Base-by-base conservation (phyloP, 2,113 vertebrate species). In the Etia nguti region DNA sequence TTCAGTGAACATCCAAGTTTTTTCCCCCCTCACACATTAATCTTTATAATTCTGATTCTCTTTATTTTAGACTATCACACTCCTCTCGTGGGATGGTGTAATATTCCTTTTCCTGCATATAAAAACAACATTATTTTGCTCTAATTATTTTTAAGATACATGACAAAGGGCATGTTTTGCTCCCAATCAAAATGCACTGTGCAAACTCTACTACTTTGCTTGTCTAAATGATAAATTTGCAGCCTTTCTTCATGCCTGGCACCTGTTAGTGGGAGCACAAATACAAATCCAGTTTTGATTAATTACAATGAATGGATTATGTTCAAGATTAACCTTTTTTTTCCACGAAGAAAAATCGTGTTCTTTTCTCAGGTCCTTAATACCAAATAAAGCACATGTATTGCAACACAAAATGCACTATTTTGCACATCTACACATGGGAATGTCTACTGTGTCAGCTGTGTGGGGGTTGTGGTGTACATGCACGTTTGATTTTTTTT, bases 341-440 rank as follows among this genome's bases (percentile, higher is more conserved):
- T 0, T 2, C 13, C 13, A 13, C 9, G 10, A 73, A 46, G 68
- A 73, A 46, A 13, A 73, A 26, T 26, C 8, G 4, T 16, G 22
- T 46, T 73, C 22, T 46, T 73, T 75, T 48, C 26, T 48, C 43
- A 1, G 6, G 68, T 18, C 22, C 15, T 48, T 29, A 43, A 73
- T 73, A 46, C 22, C 41, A 15, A 73, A 73, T 73, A 2, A 75
- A 50, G 24, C 24, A 73, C 65, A 46, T 46, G 22, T 6, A 46
- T 46, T 46, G 46, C 65, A 43, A 24, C 65, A 75, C 15, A 75
- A 75, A 29, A 48, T 75, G 15, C 41, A 75, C 24, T 18, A 10
- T 48, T 75, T 75, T 29, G 4, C 24, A 48, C 24, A 75, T 48
- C 22, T 73, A 73, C 65, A 43, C 65, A 70, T 41, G 20, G 36